phyloP scores from a whole-genome alignment of 2,113 vertebrate genomes.

The Psephotus haematonotus region DNA sequence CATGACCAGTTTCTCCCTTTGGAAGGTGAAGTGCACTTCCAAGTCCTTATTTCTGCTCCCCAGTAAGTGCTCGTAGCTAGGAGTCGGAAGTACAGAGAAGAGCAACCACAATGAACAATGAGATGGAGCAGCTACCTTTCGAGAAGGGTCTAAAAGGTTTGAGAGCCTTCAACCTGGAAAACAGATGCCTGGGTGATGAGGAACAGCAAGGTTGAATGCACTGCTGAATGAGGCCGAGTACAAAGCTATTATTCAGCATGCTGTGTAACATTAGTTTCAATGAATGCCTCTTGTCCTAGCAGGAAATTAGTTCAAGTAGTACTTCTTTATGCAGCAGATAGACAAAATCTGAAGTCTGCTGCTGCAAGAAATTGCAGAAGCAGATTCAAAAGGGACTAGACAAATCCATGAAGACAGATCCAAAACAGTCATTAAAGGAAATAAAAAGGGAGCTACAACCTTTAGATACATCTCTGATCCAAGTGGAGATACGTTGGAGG shows the following conservation, averaged over 20 bases:
- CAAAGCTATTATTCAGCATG: not conserved
- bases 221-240: not conserved
- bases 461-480: not conserved
- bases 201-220: not conserved
- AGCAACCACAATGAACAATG: not conserved
- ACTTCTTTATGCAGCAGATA: not conserved
- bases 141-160: not conserved
- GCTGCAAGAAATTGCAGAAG: not conserved
- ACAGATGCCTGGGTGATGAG: not conserved
- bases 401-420: not conserved
- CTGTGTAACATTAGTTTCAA: not conserved
- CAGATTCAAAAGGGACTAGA: not conserved
- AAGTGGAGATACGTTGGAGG: not conserved
- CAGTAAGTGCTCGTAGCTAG: not conserved
- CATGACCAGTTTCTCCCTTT: not conserved
- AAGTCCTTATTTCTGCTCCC: not conserved
- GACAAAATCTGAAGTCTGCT: not conserved
- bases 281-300: not conserved
- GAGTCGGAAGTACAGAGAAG: not conserved
- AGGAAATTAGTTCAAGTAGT: not conserved
- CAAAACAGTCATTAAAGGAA: not conserved
- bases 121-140: not conserved
- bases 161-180: not conserved
- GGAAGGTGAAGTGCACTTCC: not conserved
- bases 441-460: not conserved